phyloP scores from a whole-genome alignment of 2,888 invertebrate genomes.

The Luperina nickerlii region DNA sequence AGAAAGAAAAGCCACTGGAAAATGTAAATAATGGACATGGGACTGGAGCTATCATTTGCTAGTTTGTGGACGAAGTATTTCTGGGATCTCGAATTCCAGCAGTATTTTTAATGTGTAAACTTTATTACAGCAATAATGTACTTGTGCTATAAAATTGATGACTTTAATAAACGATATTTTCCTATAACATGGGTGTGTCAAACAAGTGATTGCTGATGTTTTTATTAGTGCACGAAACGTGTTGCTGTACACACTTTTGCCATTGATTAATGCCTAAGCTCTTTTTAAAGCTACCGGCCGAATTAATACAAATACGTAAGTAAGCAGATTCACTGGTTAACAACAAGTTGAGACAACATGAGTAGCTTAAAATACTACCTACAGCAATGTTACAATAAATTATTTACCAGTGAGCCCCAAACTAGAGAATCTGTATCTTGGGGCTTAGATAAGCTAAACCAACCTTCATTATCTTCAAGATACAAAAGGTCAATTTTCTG shows the following conservation, averaged over 20 bases:
- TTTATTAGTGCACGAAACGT: background rate
- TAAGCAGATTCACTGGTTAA: no score
- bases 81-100: background rate
- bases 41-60: conserved; percentile 1
- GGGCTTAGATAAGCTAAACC: background rate
- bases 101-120: conserved; percentile 4
- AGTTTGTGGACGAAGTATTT: conserved; percentile 25
- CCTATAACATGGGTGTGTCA: background rate
- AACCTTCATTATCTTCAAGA: background rate
- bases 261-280: background rate
- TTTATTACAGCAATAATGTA: background rate
- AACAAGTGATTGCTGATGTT: background rate
- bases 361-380: background rate
- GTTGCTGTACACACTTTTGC: background rate
- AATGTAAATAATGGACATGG: conserved; percentile 27
- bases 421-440: background rate
- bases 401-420: background rate
- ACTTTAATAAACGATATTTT: background rate
- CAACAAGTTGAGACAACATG: background rate
- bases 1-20: conserved; percentile 46
- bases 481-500: background rate
- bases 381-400: background rate
- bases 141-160: background rate
- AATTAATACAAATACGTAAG: no score
- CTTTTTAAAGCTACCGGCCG: background rate